These are phyloP conservation scores for Cepaea nemoralis DNA, from an alignment of 1,140 invertebrate genomes.

Conservation along the genomic window DNA sequence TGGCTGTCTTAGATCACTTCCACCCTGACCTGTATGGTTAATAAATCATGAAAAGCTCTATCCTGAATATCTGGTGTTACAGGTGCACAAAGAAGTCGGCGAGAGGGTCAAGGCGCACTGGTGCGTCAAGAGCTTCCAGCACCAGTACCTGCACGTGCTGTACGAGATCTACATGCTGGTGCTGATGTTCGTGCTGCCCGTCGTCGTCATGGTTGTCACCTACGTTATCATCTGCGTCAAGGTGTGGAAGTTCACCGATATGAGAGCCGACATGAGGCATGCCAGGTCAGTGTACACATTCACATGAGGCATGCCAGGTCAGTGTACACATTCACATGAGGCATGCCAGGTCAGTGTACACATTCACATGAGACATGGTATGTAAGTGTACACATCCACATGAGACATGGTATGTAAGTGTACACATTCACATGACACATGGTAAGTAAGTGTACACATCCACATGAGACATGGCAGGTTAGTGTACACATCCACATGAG, in stretches of 20 bases:
- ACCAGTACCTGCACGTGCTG: conserved; percentile 72
- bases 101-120: conserved; percentile 69
- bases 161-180: conserved; percentile 81
- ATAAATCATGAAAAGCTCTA: background rate
- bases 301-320: conserved; percentile 55
- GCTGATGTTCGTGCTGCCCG: conserved; percentile 77
- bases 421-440: no score
- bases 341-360: conserved; percentile 49
- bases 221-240: conserved; percentile 80
- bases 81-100: conserved; percentile 51
- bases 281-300: conserved; percentile 47
- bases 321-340: conserved; percentile 41
- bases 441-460: no score
- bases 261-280: conserved; percentile 52
- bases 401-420: no score
- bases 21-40: background rate
- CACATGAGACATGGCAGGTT: no score
- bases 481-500: no score
- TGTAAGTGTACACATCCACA: conserved; percentile 41
- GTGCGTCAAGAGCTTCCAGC: conserved; percentile 76
- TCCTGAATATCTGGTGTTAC: no score
- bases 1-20: background rate
- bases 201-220: conserved; percentile 78
- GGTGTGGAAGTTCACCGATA: conserved; percentile 73
- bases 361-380: conserved; percentile 49